Conservation (phyloP, 2,888 invertebrate genomes). For the Callinectes sapidus region DNA sequence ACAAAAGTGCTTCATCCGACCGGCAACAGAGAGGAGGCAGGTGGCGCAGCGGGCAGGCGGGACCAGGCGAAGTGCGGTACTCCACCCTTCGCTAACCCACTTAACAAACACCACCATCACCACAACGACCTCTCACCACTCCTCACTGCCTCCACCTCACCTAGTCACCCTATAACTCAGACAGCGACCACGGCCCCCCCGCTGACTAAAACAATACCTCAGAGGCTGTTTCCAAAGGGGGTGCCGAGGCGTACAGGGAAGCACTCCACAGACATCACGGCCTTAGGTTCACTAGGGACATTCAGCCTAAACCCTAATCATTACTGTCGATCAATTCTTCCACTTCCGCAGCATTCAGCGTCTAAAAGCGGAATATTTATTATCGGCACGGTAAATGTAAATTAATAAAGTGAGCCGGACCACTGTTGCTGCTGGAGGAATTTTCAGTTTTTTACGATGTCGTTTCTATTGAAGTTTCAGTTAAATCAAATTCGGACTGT, state of each 20-base stretch:
- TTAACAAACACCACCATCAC: slow-evolving; percentile 44
- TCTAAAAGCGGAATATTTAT: not conserved
- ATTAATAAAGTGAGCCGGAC: not conserved
- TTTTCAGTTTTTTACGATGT: not conserved
- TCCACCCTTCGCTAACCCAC: slow-evolving; percentile 45
- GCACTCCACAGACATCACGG: not conserved
- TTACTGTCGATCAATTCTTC: not conserved
- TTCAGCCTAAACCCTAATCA: not conserved
- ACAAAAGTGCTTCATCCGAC: slow-evolving; percentile 7
- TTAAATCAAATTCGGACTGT: slow-evolving; percentile 14
- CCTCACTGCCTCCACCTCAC: not conserved
- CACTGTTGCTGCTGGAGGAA: not conserved
- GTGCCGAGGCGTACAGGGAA: not conserved
- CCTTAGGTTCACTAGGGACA: not conserved
- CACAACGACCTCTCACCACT: slow-evolving; percentile 10
- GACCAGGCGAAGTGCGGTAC: slow-evolving; percentile 16
- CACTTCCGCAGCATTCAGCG: not conserved
- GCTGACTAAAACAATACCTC: slow-evolving; percentile 12
- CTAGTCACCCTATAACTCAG: not conserved
- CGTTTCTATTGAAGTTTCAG: not conserved
- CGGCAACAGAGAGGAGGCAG: slow-evolving; percentile 29
- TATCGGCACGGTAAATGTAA: not conserved
- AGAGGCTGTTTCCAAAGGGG: not conserved
- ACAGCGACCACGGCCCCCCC: not conserved
- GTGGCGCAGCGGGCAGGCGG: slow-evolving; percentile 21